These are phyloP conservation scores for Stenchaetothrips biformis DNA, from an alignment of 2,888 invertebrate species.

Conservation along the genomic window DNA sequence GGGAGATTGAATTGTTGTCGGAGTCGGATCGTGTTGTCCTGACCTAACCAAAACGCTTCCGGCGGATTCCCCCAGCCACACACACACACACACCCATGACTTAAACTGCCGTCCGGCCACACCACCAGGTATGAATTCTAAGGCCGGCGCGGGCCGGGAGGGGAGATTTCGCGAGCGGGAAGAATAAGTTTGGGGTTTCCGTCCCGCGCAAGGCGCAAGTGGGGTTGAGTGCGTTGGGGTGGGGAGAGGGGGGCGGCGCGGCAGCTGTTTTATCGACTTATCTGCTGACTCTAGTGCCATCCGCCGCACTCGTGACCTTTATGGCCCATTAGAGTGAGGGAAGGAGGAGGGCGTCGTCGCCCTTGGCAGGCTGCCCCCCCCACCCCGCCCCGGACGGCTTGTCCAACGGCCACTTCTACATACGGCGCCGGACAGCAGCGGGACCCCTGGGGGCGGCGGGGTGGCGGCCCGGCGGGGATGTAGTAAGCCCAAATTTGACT, in stretches of 20 bases:
- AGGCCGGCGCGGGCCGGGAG: not conserved
- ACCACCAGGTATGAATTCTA: too few relatives aligned
- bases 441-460: not conserved
- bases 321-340: slow-evolving; percentile 7
- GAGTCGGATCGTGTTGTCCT: too few relatives aligned
- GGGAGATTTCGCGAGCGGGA: not conserved
- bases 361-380: not conserved
- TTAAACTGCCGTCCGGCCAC: too few relatives aligned
- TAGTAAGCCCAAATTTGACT: not conserved
- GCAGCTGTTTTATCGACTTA: slow-evolving; percentile 23
- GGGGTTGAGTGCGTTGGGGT: not conserved
- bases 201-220: not conserved
- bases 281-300: slow-evolving; percentile 17
- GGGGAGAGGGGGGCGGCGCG: not conserved
- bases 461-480: not conserved
- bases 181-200: not conserved
- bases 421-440: not conserved
- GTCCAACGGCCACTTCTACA: slow-evolving; percentile 18
- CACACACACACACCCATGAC: too few relatives aligned
- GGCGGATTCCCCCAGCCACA: too few relatives aligned
- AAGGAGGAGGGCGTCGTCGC: not conserved
- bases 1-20: too few relatives aligned
- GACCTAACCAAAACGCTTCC: too few relatives aligned
- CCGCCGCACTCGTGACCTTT: slow-evolving; percentile 11
- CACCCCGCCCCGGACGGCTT: not conserved